Evolutionary conservation across 2,888 invertebrate genomes (phyloP).

Genomic region (Macropis europaea): DNA sequence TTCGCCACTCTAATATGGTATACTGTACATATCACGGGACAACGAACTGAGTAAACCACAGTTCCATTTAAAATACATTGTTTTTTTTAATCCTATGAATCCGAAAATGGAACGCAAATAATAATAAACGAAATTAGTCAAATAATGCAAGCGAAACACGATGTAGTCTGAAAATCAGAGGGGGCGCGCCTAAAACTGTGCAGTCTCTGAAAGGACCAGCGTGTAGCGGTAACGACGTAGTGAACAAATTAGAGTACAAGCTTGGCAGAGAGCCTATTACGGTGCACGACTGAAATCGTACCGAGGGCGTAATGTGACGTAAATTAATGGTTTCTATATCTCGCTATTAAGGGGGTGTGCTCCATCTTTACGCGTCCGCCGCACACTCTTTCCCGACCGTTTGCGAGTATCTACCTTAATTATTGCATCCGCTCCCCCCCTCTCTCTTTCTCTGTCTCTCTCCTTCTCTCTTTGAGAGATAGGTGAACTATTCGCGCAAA

Average conservation of each 20-base stretch:
- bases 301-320: conserved; percentile 55
- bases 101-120: no score
- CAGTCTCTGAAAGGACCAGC: background rate
- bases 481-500: conserved; percentile 10
- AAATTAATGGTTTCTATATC: conserved; percentile 67
- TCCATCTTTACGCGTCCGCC: conserved; percentile 40
- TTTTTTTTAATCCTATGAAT: no score
- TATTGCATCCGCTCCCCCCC: conserved; percentile 61
- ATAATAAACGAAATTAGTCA: no score
- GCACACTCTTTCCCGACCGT: conserved; percentile 32
- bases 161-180: no score
- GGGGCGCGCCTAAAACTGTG: conserved; percentile 7
- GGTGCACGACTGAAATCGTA: conserved; percentile 28
- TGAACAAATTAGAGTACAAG: conserved; percentile 43
- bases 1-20: no score
- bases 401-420: conserved; percentile 61
- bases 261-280: conserved; percentile 54
- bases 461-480: no score
- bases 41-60: no score
- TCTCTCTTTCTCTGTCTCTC: no score
- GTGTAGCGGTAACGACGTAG: conserved; percentile 36
- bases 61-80: no score
- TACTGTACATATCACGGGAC: no score
- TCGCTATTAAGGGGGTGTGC: conserved; percentile 48
- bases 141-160: no score